Base-by-base conservation (phyloP, 1,140 invertebrate genomes). In the Drosophila setifemur region DNA sequence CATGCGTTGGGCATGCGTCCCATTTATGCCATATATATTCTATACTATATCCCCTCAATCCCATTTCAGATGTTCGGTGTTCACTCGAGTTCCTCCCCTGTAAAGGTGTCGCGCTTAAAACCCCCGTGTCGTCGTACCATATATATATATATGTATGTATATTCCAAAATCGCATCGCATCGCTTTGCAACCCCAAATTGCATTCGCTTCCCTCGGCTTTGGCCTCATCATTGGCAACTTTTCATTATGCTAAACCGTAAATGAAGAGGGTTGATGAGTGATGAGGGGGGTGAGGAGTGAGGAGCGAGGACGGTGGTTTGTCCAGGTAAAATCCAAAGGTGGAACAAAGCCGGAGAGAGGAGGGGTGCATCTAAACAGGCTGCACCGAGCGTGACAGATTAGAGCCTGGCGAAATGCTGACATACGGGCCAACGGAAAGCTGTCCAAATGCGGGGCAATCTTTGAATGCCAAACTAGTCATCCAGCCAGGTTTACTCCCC, bases 181-280 rank as follows among this genome's bases (percentile, higher is more conserved):
- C 60, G 57, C 26, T 82, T 75, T 86, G 75, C 81, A 86, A 85
- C 81, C 81, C 81, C 74, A 85, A 85, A 85, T 86, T 85, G 81
- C 81, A 85, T 85, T 85, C 72, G 63, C 55, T 74, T 64, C 42
- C 55, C 40, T 54, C 47, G 33, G 1, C 12, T 14, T 16, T 12
- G 12, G 60, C 58, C 48, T 42, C 58, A 58, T 78, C 74, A 78
- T 81, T 73, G 75, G 71, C 81, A 70, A 81, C 71, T 86, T 86
- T 86, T 86, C 79, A 85, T 86, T 83, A 83, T 83, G 79, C 79
- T 85, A 83, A 83, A 79, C 79, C 79, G 64, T 85, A 83, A 83
- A 83, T 83, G 79, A 85, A 85, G 79, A 85, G 79, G 79, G 79
- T 85, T 85, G 79, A 73, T 73, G 53, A 45, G 52, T 48, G 40